These are phyloP conservation scores for Grus americana DNA, from an alignment of 2,113 vertebrate species.

Conservation along the genomic window DNA sequence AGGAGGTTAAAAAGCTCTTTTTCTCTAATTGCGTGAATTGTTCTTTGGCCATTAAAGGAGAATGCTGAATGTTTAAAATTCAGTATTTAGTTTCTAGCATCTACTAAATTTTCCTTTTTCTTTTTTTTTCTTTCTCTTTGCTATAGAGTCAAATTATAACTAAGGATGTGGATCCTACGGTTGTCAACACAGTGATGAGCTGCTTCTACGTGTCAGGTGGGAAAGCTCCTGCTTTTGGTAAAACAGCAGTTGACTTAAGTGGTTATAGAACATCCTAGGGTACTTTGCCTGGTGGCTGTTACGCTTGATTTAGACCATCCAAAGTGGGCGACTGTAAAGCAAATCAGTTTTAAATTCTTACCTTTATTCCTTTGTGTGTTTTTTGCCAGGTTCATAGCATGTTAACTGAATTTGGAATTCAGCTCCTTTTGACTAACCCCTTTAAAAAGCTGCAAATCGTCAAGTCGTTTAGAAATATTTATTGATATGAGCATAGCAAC, in stretches of 20 bases:
- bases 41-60: constrained; percentile 82
- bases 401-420: constrained; percentile 34
- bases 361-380: constrained; percentile 12
- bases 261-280: constrained; percentile 60
- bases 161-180: constrained; percentile 82
- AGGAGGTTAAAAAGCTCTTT: constrained; percentile 52
- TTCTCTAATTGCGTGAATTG: constrained; percentile 77
- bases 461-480: constrained; percentile 47
- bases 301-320: constrained; percentile 72
- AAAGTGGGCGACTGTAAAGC: constrained; percentile 49
- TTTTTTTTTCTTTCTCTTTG: constrained; percentile 76
- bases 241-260: constrained; percentile 79
- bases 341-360: constrained; percentile 63
- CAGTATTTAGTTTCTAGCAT: constrained; percentile 82
- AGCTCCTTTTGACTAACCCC: constrained; percentile 13
- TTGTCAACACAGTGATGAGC: constrained; percentile 80
- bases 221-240: constrained; percentile 80
- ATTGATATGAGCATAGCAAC: constrained; percentile 2
- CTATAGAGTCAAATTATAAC: constrained; percentile 81
- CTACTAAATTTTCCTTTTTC: constrained; percentile 83
- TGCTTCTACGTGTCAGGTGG: constrained; percentile 74
- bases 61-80: constrained; percentile 85
- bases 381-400: constrained; percentile 23
- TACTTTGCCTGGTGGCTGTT: constrained; percentile 73
- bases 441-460: constrained; percentile 8